A percentile compares a stretch with the other conserved stretches of the same genome.
Conservation (phyloP, 2,888 invertebrate species). For the Pristionchus maxplancki region DNA sequence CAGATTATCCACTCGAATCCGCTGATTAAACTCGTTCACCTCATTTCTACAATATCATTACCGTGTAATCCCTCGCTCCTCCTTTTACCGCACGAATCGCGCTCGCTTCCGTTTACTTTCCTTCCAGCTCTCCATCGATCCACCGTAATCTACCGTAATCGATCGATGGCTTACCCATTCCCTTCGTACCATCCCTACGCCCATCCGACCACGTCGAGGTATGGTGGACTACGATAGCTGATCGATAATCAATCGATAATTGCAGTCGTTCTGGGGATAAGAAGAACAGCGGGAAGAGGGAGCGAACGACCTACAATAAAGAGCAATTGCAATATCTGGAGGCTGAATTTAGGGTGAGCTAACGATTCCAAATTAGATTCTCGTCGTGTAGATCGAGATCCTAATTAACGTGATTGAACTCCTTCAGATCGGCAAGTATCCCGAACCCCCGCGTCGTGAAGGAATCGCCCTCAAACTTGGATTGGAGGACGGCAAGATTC, state of each 20-base stretch:
- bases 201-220: neutral
- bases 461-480: neutral
- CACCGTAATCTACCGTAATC: neutral
- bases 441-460: neutral
- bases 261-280: neutral
- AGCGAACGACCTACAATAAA: neutral
- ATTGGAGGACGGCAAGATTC: neutral
- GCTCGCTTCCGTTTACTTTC: neutral
- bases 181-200: neutral
- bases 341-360: neutral
- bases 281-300: conserved; percentile 8
- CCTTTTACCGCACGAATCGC: neutral
- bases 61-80: neutral
- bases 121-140: neutral
- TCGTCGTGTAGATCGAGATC: too few species aligned
- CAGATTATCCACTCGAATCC: neutral
- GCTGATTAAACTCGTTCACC: conserved; percentile 30
- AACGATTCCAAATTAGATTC: neutral
- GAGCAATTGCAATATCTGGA: neutral
- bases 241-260: conserved; percentile 1
- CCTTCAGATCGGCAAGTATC: neutral
- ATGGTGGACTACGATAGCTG: neutral
- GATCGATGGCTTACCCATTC: neutral
- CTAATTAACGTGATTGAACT: neutral
- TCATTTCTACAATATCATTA: conserved; percentile 25